Conservation (phyloP, 1,140 invertebrate species). For the Trichoplusia ni region DNA sequence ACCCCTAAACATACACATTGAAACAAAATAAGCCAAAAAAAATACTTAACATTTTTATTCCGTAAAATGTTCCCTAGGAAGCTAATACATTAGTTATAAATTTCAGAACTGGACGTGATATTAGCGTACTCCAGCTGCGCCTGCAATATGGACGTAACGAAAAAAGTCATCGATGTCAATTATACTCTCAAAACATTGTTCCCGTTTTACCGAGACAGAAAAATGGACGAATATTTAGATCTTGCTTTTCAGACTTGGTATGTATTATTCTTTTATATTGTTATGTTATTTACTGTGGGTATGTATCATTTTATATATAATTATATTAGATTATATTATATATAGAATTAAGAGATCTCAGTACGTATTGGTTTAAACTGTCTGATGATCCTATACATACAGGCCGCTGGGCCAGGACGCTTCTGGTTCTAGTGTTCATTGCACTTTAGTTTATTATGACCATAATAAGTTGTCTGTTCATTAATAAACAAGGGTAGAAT, state of each 20-base stretch:
- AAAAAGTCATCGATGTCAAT: conserved; percentile 84
- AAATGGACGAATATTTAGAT: conserved; percentile 40
- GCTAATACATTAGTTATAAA: conserved; percentile 34
- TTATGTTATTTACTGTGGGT: background rate
- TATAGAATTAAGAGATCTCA: background rate
- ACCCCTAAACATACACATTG: too few relatives aligned
- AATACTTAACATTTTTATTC: background rate
- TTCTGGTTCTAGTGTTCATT: too few relatives aligned
- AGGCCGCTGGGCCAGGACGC: too few relatives aligned
- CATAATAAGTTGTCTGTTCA: too few relatives aligned
- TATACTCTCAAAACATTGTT: conserved; percentile 83
- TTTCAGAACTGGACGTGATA: conserved; percentile 83
- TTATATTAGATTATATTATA: background rate
- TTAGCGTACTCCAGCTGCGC: conserved; percentile 85
- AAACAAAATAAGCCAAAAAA: too few relatives aligned
- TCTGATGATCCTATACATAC: too few relatives aligned
- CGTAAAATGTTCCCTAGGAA: conserved; percentile 18
- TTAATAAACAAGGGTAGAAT: too few relatives aligned
- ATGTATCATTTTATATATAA: background rate
- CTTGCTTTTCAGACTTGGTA: conserved; percentile 45
- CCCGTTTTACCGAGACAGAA: conserved; percentile 72
- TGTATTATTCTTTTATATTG: conserved; percentile 2
- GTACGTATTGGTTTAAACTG: background rate
- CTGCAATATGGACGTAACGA: conserved; percentile 83
- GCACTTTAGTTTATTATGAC: too few relatives aligned